Evolutionary conservation across 2,888 invertebrate genomes (phyloP), one percentile per base, ranked within the genome.

Genomic region (Phengaris alcon): DNA sequence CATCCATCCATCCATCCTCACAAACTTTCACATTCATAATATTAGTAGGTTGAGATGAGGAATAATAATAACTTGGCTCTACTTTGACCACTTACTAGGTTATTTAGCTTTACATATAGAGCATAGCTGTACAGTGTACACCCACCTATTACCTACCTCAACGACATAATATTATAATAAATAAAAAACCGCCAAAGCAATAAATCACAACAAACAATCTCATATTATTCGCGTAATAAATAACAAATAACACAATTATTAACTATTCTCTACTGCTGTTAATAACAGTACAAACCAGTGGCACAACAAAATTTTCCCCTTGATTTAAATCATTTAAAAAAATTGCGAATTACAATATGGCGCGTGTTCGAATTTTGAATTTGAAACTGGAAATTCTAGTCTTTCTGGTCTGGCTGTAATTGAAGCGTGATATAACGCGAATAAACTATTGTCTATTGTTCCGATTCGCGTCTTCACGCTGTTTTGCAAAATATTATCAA

Each of bases 251-350:
- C 79, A 79, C 86, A 90, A 91, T 91, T 90, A 90, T 87, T 87
- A 86, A 82, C 84, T 88, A 87, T 91, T 90, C 88, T 89, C 87
- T 88, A 88, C 88, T 90, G 87, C 88, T 64, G 87, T 84, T 86
- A 72, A 51, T 72, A 88, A 90, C 89, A 87, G 79, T 80, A 82
- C 82, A 85, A 90, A 90, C 90, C 91, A 90, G 87, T 90, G n/a
- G 46, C 82, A 88, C 90, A 90, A 91, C 55, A 15, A 35, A 74
- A 76, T 80, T 81, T 81, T 79, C 79, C 81, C 82, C 80, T 76
- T 68, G 76, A 74, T 73, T 78, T 64, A 7, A 59, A 70, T 75
- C 77, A 79, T 78, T 77, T 80, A 77, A 22, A 79, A 78, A 81
- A 80, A 80, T 87, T 82, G 91, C 91, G 85, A 90, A 89, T 89